Evolutionary conservation across 2,888 invertebrate species (phyloP), one percentile per base, ranked within the genome.

Genomic region (Nemotelus pantherinus): DNA sequence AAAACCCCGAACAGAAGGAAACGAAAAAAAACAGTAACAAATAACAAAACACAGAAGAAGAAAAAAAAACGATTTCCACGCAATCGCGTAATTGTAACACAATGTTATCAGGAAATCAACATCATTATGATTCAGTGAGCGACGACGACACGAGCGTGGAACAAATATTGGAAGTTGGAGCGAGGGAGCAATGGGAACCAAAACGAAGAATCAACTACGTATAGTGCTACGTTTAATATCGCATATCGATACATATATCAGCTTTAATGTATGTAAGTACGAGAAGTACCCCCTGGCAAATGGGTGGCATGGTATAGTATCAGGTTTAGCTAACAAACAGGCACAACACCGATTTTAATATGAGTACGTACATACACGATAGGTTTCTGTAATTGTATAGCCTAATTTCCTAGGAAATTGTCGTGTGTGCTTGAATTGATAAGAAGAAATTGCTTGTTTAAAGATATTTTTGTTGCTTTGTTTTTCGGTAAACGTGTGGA

Each of bases 21-120:
- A 25, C 25, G 25, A 25, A 25, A 25, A 25, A 25, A 25, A 25
- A 5, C 4, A 58, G 10, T 25, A 58, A 58, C 58, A 10, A 5
- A 58, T 50, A 9, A 48, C 7, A 65, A 45, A 68, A 68, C 5
- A 58, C 5, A n/a, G 10, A 68, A 3, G 50, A 67, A 50, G 39
- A 50, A 47, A 44, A 68, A 50, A 50, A 68, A 50, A 48, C 6
- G 39, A 41, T 48, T 68, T 68, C 50, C 67, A 68, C 67, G 67
- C 67, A 68, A 68, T 68, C 67, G 67, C 50, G 10, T 68, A 68
- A 50, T 50, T 68, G 67, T 68, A 68, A 48, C 50, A 68, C 67
- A 68, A 68, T 68, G 50, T 68, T 60, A 50, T 65, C 65, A 47
- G 44, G 65, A 65, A 65, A 65, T 65, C 65, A 47, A 65, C 65